These are phyloP conservation scores for Patagioenas fasciata DNA, from an alignment of 2,113 vertebrate species.

Conservation along the genomic window DNA sequence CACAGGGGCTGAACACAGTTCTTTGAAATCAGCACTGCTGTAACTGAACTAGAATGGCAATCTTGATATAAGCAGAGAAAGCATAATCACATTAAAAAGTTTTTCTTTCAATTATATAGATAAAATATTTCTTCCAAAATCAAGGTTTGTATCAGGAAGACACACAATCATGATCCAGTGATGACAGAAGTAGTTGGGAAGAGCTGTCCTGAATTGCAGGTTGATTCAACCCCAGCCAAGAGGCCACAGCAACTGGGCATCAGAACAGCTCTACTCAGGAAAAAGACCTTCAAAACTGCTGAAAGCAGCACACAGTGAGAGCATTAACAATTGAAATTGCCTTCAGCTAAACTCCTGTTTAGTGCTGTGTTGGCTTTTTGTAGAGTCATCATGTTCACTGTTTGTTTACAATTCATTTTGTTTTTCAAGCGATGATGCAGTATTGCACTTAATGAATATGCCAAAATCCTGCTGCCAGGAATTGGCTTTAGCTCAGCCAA, in stretches of 20 bases:
- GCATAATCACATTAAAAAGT: background rate
- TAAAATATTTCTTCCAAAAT: slow-evolving; percentile 1
- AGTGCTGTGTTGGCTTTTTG: slow-evolving; percentile 40
- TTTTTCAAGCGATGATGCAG: slow-evolving; percentile 39
- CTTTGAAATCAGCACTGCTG: background rate
- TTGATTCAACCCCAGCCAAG: background rate
- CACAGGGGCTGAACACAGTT: background rate
- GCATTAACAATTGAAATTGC: slow-evolving; percentile 42
- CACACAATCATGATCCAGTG: background rate
- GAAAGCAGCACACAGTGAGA: slow-evolving; percentile 33
- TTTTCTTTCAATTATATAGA: background rate
- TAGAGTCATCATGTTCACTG: background rate
- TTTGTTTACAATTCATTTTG: slow-evolving; percentile 38
- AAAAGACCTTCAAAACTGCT: slow-evolving; percentile 51
- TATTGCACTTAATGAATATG: slow-evolving; percentile 43
- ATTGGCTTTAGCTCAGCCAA: slow-evolving; percentile 19
- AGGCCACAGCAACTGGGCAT: background rate
- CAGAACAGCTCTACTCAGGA: slow-evolving; percentile 2
- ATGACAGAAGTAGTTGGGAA: background rate
- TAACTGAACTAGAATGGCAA: background rate
- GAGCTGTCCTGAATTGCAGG: background rate
- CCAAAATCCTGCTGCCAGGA: slow-evolving; percentile 1
- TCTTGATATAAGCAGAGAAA: background rate
- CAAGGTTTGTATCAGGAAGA: background rate
- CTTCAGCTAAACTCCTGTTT: slow-evolving; percentile 26